Evolutionary conservation across 2,888 invertebrate genomes (phyloP), one percentile per base, ranked within the genome.

Genomic region (Drosophila ustulata): DNA sequence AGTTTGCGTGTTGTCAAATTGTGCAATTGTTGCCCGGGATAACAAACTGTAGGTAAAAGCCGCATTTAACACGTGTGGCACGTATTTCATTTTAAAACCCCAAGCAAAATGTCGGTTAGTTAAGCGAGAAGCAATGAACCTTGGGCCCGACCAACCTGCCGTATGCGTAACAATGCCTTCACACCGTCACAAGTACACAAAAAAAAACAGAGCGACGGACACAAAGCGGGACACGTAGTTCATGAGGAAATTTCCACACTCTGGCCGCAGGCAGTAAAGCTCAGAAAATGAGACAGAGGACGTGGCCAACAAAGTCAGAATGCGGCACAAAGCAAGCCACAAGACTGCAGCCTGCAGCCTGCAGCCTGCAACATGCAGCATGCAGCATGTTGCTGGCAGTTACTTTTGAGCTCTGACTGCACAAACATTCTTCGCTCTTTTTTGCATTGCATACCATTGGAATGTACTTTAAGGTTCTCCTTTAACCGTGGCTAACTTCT

Each of bases 21-120:
- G 75, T 87, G 83, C 77, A 85, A 88, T 83, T 88, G 86, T 79
- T 73, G 74, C 55, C 65, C 49, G 46, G 63, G 37, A 45, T 61
- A 66, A 55, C 53, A 49, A 56, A 53, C 45, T 56, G 66, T 67
- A 46, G 55, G 67, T 52, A 67, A 81, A 86, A 71, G 66, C 51
- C 67, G 69, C 78, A 80, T 81, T 88, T 88, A 79, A 70, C 86
- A 85, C 88, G 82, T 83, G 85, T 74, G 81, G 82, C 85, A 85
- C 86, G 85, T 85, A 83, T 88, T 85, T 88, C 83, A 88, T 85
- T 88, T 80, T 59, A 57, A 69, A 64, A 63, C 34, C 58, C 62
- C 34, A 53, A 49, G 41, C 39, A 47, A 52, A 45, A 50, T 64
- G 66, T 49, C 67, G 59, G 50, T 68, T 81, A 66, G 79, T 67